These are phyloP conservation scores for Acholoe squamosa DNA, from an alignment of 2,888 invertebrate genomes.

Conservation along the genomic window DNA sequence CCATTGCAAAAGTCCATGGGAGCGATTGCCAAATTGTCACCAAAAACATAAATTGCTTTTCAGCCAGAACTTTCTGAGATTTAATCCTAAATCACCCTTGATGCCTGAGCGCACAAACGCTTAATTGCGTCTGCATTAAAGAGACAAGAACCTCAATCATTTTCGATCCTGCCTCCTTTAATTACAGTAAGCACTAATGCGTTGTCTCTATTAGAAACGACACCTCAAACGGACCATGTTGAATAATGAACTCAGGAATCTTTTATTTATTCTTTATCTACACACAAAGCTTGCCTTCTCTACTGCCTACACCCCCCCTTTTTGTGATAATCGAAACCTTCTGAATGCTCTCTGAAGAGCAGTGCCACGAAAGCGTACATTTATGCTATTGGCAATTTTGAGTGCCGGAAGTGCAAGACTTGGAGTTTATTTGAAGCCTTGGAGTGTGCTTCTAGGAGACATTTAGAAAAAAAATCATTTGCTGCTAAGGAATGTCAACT, in stretches of 20 bases:
- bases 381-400: too few relatives aligned
- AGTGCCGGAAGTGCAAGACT: too few relatives aligned
- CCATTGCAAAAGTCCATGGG: not conserved
- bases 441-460: too few relatives aligned
- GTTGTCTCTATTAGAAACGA: slow-evolving; percentile 53
- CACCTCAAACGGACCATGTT: slow-evolving; percentile 21
- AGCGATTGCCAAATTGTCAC: slow-evolving; percentile 7
- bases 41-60: slow-evolving; percentile 54
- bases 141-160: slow-evolving; percentile 49
- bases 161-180: slow-evolving; percentile 42
- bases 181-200: slow-evolving; percentile 45
- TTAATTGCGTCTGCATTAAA: slow-evolving; percentile 50
- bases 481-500: too few relatives aligned
- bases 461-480: too few relatives aligned
- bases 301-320: too few relatives aligned
- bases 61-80: slow-evolving; percentile 50
- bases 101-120: slow-evolving; percentile 48
- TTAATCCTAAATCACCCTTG: slow-evolving; percentile 50
- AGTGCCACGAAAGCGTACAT: too few relatives aligned
- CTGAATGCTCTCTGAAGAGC: too few relatives aligned
- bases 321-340: too few relatives aligned
- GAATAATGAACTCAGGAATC: not conserved
- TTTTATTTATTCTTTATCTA: not conserved
- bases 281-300: not conserved
- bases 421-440: too few relatives aligned